Conservation (phyloP, 2,797 vertebrate species). For the Scolopax bukidnonensis region DNA sequence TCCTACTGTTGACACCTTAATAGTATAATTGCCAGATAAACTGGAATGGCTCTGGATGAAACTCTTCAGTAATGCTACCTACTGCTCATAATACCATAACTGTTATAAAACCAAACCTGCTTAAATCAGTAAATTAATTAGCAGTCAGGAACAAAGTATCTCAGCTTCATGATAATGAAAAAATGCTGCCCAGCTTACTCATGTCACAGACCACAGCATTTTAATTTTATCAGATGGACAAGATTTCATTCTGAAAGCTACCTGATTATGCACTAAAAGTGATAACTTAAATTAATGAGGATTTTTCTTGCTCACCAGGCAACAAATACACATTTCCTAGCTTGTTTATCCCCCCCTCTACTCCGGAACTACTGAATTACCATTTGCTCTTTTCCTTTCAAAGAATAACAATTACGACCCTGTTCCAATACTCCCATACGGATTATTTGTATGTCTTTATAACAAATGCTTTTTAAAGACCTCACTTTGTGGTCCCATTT, state of each 20-base stretch:
- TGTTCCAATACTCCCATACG: neutral
- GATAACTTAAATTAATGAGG: neutral
- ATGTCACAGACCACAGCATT: neutral
- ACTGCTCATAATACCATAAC: neutral
- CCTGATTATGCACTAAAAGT: neutral
- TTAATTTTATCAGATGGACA: neutral
- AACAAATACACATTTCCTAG: neutral
- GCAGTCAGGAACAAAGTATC: neutral
- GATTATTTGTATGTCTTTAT: neutral
- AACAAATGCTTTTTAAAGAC: neutral
- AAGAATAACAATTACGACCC: neutral
- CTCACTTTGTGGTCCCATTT: neutral
- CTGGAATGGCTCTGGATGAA: neutral
- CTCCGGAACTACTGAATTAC: neutral
- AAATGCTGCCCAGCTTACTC: neutral
- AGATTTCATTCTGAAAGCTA: neutral
- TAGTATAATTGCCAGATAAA: neutral
- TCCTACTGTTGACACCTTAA: neutral
- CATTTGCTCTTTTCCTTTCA: neutral
- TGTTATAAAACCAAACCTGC: neutral
- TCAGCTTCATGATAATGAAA: neutral
- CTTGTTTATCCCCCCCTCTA: neutral
- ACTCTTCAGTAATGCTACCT: neutral
- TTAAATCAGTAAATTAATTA: neutral
- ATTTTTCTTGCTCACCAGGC: neutral